Evolutionary conservation across 2,113 vertebrate species (phyloP).

Genomic region (Prietella phreatophila): DNA sequence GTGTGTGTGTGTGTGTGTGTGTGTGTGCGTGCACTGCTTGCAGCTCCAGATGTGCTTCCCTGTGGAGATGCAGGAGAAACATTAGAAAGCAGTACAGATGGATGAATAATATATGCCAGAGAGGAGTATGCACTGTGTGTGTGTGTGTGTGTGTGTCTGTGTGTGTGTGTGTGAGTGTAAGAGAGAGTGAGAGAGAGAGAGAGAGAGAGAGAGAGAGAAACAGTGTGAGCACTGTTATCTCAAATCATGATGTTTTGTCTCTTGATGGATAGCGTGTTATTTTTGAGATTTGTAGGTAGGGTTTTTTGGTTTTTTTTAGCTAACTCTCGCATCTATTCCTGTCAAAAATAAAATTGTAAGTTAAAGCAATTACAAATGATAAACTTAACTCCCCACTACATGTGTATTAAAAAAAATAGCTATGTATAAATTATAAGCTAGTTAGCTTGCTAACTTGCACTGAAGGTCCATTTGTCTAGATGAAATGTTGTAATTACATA

Average conservation of each 20-base stretch:
- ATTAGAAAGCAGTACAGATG: constrained; percentile 52
- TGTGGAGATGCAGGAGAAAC: constrained; percentile 44
- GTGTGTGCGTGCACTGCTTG: constrained; percentile 11
- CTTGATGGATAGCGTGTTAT: background rate
- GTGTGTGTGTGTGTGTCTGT: constrained; percentile 40
- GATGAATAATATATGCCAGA: constrained; percentile 49
- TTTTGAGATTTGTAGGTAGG: background rate
- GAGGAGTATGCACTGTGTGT: constrained; percentile 37
- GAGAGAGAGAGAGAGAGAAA: constrained; percentile 12
- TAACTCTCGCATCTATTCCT: background rate
- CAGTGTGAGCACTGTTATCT: constrained; percentile 1
- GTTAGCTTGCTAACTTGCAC: background rate
- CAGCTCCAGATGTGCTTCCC: constrained; percentile 49
- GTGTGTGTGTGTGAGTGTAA: constrained; percentile 43
- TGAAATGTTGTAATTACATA: background rate
- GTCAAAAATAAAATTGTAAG: background rate
- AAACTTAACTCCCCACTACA: too few relatives aligned
- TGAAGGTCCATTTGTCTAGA: background rate
- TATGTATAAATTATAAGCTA: background rate
- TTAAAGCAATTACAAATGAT: background rate
- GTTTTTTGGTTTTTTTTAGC: background rate
- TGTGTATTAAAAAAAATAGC: background rate
- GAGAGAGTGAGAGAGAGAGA: constrained; percentile 12
- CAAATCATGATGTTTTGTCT: background rate
- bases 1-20: constrained; percentile 4